Evolutionary conservation across 1,140 invertebrate genomes (phyloP), one percentile per base, ranked within the genome.

Genomic region (Hestina assimilis): DNA sequence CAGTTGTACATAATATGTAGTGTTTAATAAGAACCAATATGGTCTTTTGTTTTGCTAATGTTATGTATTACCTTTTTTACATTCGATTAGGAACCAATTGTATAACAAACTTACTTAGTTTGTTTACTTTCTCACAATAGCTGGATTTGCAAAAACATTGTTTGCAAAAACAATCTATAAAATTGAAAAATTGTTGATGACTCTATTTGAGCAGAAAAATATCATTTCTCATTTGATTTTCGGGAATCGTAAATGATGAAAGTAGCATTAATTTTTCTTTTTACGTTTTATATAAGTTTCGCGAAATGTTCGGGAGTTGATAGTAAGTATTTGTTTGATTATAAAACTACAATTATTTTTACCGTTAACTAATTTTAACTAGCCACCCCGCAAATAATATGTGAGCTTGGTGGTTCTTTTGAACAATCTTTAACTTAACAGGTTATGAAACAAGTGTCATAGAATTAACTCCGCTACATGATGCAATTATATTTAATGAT

Each of bases 401-500:
- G n/a, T n/a, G n/a, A n/a, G n/a, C n/a, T n/a, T n/a, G n/a, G n/a
- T n/a, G n/a, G n/a, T n/a, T n/a, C n/a, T n/a, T 23, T 5, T 33
- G 31, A 7, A 31, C 4, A 28, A 31, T 9, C 28, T 19, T n/a
- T n/a, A 43, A 24, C 23, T 28, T 45, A n/a, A 33, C 59, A 64
- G 66, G 51, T 59, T 59, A 72, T 54, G 66, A 63, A 65, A 47
- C 68, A 19, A 61, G 66, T 35, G 58, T 50, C n/a, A 29, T 64
- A 14, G 67, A 80, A 41, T 17, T 72, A 7, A 65, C 72, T 38
- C 80, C 84, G 23, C 59, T 76, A 42, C 81, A 80, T 19, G 76
- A 85, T 62, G 72, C 79, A 12, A 79, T 85, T 51, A 79, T 87
- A 47, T 78, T 79, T 28, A 80, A 70, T 26, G 84, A 87, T 29